Base-by-base conservation (phyloP, 2,113 vertebrate species). In the Salminus brasiliensis region DNA sequence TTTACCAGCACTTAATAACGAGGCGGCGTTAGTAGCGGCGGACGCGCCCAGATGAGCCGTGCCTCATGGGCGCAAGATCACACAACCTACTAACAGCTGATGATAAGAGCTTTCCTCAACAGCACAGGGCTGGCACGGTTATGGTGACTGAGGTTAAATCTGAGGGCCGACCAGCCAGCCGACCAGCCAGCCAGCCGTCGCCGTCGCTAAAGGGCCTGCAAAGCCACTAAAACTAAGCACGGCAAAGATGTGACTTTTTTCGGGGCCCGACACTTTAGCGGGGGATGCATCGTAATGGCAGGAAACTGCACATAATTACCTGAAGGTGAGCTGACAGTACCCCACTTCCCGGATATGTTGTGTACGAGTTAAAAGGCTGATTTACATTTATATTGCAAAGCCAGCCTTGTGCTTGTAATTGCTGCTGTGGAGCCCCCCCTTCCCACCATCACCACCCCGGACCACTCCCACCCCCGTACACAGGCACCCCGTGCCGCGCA, bases 341-440 rank as follows among this genome's bases (percentile, higher is more conserved):
- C 62, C 32, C 78, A 57, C 13, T 71, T 53, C 68, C 71, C 72
- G 41, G 53, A 84, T 73, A 80, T 70, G 66, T 81, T 82, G 79
- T 86, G 75, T 68, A 83, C 71, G 74, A 84, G 83, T 85, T 85
- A 84, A 83, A 88, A 85, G 84, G 78, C 82, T 85, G 85, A 88
- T 90, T 85, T 87, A 82, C 85, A 87, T 88, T 80, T 85, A 88
- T 80, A 85, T 86, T 81, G 71, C 67, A 79, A 83, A 84, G 65
- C 49, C 25, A 72, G 80, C 70, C 55, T 52, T 72, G 79, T 81
- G 76, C 74, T 76, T 78, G 80, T 86, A 82, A 84, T 70, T 72
- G 67, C 73, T 74, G 81, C 72, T 71, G 84, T 66, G 71, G 70
- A 72, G 76, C 45, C 27, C 45, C 73, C 55, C 52, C 9, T 5